Conservation (phyloP, 2,113 vertebrate species). For the Leuciscus idus region DNA sequence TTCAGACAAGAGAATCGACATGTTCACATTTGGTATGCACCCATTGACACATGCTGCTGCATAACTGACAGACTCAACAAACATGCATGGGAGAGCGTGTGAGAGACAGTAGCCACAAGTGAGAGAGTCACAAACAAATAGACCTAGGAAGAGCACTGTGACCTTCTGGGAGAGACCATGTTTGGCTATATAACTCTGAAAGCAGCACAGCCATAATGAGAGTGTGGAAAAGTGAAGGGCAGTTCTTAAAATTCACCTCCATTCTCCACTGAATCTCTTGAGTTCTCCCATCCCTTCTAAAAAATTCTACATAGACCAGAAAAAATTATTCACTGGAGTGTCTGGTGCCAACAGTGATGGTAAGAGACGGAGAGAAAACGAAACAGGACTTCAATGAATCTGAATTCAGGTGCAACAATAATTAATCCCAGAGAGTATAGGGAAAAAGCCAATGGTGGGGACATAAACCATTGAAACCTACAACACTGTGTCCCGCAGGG, state of each 20-base stretch:
- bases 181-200: background rate
- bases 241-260: constrained; percentile 36
- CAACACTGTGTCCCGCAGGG: background rate
- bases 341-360: background rate
- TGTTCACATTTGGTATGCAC: constrained; percentile 24
- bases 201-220: background rate
- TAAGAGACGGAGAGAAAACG: constrained; percentile 5
- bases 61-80: constrained; percentile 30
- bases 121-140: background rate
- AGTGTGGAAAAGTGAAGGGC: background rate
- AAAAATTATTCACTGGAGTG: constrained; percentile 2
- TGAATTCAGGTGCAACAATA: constrained; percentile 12
- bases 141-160: background rate
- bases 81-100: background rate
- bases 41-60: constrained; percentile 23
- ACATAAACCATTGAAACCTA: constrained; percentile 4
- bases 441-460: background rate
- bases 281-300: background rate
- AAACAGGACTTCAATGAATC: background rate
- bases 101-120: background rate
- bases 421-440: constrained; percentile 31
- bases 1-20: constrained; percentile 1
- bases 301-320: constrained; percentile 5
- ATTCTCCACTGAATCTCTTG: constrained; percentile 1
- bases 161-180: constrained; percentile 8